Evolutionary conservation across 1,140 invertebrate species (phyloP).

Genomic region (Drosophila suzukii): DNA sequence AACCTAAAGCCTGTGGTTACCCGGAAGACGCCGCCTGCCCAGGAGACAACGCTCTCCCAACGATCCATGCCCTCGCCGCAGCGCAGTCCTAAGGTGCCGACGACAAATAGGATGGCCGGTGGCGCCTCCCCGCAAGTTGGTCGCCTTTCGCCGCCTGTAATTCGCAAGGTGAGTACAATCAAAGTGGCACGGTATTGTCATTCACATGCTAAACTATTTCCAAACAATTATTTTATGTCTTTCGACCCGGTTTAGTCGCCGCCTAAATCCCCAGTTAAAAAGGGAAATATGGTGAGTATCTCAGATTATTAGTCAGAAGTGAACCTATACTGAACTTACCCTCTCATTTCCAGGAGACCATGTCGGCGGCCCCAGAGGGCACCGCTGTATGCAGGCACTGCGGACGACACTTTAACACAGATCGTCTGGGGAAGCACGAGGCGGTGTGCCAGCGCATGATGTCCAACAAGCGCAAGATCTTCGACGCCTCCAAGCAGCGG

Average conservation of each 20-base stretch:
- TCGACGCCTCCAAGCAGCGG: conserved; percentile 93
- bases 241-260: conserved; percentile 17
- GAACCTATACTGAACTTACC: background rate
- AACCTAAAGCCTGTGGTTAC: conserved; percentile 59
- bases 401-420: conserved; percentile 90
- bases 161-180: conserved; percentile 31
- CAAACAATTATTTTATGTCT: background rate
- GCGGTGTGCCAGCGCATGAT: conserved; percentile 91
- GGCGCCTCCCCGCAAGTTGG: background rate
- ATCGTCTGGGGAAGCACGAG: conserved; percentile 92
- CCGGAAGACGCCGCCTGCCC: conserved; percentile 50
- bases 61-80: background rate
- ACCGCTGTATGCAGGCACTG: conserved; percentile 88
- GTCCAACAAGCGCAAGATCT: conserved; percentile 93
- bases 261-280: conserved; percentile 60
- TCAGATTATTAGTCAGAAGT: accelerated
- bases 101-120: background rate
- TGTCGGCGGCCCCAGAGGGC: conserved; percentile 48
- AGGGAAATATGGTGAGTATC: conserved; percentile 55
- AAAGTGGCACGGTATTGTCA: background rate
- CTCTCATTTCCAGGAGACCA: background rate
- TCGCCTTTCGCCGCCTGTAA: conserved; percentile 8
- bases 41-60: background rate
- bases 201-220: background rate
- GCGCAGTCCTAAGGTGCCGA: conserved; percentile 8